Conservation (phyloP, 2,888 invertebrate genomes). For the Encarsia formosa region DNA sequence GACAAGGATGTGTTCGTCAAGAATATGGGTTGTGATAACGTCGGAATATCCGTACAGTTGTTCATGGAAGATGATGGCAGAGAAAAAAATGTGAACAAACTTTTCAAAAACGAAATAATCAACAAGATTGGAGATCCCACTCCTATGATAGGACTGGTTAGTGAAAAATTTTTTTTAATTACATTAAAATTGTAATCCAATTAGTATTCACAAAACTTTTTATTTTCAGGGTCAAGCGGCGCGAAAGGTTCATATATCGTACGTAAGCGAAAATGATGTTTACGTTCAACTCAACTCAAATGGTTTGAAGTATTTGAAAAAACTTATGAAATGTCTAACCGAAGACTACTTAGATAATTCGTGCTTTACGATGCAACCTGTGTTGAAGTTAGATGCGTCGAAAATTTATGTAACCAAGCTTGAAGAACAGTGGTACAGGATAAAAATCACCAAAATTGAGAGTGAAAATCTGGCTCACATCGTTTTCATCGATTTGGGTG, state of each 20-base stretch:
- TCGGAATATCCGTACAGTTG: conserved; percentile 3
- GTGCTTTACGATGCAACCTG: background rate
- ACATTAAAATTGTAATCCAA: background rate
- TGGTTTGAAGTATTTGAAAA: conserved; percentile 2
- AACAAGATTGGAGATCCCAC: background rate
- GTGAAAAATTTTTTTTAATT: background rate
- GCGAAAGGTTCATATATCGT: conserved; percentile 15
- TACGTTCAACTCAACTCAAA: conserved; percentile 13
- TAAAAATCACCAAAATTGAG: conserved; percentile 5
- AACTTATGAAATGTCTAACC: conserved; percentile 2
- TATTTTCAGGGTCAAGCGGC: conserved; percentile 15
- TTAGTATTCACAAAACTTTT: background rate
- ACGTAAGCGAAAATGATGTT: conserved; percentile 8
- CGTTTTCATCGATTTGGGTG: conserved; percentile 31
- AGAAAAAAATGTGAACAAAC: conserved; percentile 4
- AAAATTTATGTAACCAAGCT: conserved; percentile 13
- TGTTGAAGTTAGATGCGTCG: conserved; percentile 1
- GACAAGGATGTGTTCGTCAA: conserved; percentile 15
- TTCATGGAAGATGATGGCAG: conserved; percentile 1
- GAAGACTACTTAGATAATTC: conserved; percentile 9
- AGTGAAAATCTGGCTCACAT: conserved; percentile 7
- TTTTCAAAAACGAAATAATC: background rate
- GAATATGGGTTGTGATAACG: background rate
- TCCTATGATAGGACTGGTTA: background rate
- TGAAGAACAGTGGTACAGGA: conserved; percentile 18